Evolutionary conservation across 1,140 invertebrate genomes (phyloP), one percentile per base, ranked within the genome.

Genomic region (Drosophila nikananu): DNA sequence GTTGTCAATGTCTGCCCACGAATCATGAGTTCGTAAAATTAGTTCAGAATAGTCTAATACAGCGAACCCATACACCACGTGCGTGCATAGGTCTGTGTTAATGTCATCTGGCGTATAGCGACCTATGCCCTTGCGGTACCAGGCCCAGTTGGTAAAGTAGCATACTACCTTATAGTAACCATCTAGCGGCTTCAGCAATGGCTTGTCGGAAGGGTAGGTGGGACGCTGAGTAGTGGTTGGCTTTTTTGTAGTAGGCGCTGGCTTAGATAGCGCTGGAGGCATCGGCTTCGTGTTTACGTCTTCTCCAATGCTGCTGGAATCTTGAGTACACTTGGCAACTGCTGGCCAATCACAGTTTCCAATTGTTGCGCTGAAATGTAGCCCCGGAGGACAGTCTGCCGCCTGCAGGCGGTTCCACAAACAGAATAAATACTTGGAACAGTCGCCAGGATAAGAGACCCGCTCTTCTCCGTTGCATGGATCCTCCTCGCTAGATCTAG

Each of bases 131-230:
- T 95, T 95, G n/a, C 97, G 94, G 79, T 98, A 98, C 97, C 97
- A 98, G 1, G 97, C 97, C 98, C 98, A 98, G 84, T 98, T 98
- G 0, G 97, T 98, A 87, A 98, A 98, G 91, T 98, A 98, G 81
- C 97, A 98, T 1, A 98, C 96, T 0, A 98, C 94, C 93, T 97
- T 95, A 76, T 95, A 96, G 51, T 95, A 93, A n/a, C 94, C 94
- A 93, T 92, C 82, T 23, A 91, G 60, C 0, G 94, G 93, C 71
- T 94, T 91, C 12, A 95, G 72, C 0, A 81, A 81, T 17, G 92
- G 93, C 19, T 89, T 92, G 5, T 91, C 89, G 0, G 83, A 91
- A 25, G 91, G 91, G 57, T 89, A 90, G 13, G 86, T 93, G 3
- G 93, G 91, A 60, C 89, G 89, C 0, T 87, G 32, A 13, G 93